Conservation (phyloP, 2,888 invertebrate genomes). For the Schizotus pectinicornis region DNA sequence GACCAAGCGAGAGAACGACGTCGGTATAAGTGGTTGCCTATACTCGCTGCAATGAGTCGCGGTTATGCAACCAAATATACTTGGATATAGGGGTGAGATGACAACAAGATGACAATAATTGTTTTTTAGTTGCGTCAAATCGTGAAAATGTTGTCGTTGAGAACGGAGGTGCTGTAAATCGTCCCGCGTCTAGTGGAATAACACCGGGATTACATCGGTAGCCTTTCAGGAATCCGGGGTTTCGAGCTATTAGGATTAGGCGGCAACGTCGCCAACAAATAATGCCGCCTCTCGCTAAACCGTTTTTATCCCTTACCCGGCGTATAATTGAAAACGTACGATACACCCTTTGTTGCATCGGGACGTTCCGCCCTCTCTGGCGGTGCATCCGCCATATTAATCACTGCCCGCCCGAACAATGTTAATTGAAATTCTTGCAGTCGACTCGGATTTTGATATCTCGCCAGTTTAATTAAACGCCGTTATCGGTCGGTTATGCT, state of each 20-base stretch:
- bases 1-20: too few species aligned
- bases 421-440: constrained; percentile 9
- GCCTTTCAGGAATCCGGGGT: background rate
- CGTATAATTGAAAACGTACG: background rate
- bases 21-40: too few species aligned
- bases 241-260: constrained; percentile 3
- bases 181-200: background rate
- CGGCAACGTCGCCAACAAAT: constrained; percentile 1
- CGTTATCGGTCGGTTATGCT: constrained; percentile 6
- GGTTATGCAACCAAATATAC: too few species aligned
- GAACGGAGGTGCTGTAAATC: background rate
- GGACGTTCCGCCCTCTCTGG: background rate
- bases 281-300: background rate
- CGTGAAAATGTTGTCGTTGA: too few species aligned
- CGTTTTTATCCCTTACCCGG: background rate
- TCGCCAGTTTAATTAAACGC: constrained; percentile 9
- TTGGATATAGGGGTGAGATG: too few species aligned
- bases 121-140: too few species aligned
- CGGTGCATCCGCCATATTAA: background rate
- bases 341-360: background rate
- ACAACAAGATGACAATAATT: too few species aligned
- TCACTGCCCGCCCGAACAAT: constrained; percentile 1
- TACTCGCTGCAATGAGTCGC: too few species aligned
- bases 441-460: constrained; percentile 4
- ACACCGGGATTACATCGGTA: background rate